Base-by-base conservation (phyloP, 2,113 vertebrate genomes). In the Tauraco erythrolophus region DNA sequence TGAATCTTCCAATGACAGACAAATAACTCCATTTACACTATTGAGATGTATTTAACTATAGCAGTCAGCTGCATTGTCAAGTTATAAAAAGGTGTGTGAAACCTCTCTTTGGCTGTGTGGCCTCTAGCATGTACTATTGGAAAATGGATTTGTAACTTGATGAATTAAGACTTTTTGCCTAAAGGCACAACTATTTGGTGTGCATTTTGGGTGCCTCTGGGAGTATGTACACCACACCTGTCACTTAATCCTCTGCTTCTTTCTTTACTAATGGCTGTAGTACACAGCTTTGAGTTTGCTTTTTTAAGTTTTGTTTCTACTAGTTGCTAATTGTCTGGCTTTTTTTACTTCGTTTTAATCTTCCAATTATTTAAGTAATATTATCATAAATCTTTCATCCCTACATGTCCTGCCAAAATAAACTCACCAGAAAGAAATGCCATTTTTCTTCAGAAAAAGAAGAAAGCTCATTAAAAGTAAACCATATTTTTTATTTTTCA, bases 131-230 rank as follows among this genome's bases (percentile, higher is more conserved):
- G 60, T 91, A 92, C 50, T n/a, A 33, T 10, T 62, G 35, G 78
- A 82, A 79, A 96, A 83, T 57, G 82, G 41, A 77, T 96, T 96
- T 97, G 71, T 92, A 58, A 37, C 35, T 87, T 33, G 3, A 50
- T 95, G 69, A 96, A 60, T 87, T 95, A 83, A 92, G 77, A 53
- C 7, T 88, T 96, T 93, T 97, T 97, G 81, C 88, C 90, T 85
- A 10, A 92, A 94, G 84, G 25, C 33, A 74, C 31, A 89, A 51
- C 54, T 62, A 65, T 94, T 85, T 93, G 61, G 28, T 21, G 6
- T 79, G 24, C 41, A 11, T 94, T 98, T 94, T 16, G 3, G 5
- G 13, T 84, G n/a, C 18, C 66, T 91, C 43, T 81, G 39, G 58
- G 31, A 25, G 4, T 62, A 58, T 7, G 2, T 91, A 39, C 41